Percentiles rank a stretch among this genome's conserved stretches.
phyloP scores from a whole-genome alignment of 1,140 invertebrate species.

The Adoxophyes honmai region DNA sequence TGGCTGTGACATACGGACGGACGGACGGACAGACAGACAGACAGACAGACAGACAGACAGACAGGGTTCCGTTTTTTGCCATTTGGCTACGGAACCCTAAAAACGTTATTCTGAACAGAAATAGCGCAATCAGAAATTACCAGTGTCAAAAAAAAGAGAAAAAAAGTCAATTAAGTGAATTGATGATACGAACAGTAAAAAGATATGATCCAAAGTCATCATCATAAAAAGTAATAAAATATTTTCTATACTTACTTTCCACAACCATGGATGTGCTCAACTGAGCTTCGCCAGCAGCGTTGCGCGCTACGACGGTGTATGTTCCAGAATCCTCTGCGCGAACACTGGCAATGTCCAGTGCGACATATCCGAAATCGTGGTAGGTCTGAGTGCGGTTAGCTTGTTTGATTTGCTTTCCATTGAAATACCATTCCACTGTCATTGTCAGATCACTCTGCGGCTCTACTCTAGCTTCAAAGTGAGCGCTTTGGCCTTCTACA shows the following conservation, averaged over 20 bases:
- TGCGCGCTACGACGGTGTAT: constrained; percentile 93
- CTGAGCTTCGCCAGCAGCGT: constrained; percentile 90
- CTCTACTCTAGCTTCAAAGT: constrained; percentile 96
- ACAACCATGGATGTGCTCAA: constrained; percentile 89
- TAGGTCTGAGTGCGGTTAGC: constrained; percentile 94
- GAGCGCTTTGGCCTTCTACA: constrained; percentile 96
- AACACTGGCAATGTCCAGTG: constrained; percentile 94
- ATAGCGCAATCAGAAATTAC: no score
- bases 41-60: no score
- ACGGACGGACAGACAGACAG: no score
- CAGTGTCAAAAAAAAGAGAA: no score
- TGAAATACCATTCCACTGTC: constrained; percentile 94
- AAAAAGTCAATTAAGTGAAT: no score
- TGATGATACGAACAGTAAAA: no score
- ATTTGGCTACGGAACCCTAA: no score
- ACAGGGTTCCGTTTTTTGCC: no score
- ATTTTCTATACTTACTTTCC: constrained; percentile 84
- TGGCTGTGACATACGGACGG: no score
- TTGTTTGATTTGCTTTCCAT: constrained; percentile 89
- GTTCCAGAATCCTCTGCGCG: constrained; percentile 90
- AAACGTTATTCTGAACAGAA: no score
- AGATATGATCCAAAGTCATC: no score
- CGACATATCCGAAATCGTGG: constrained; percentile 97
- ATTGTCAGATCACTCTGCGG: constrained; percentile 94
- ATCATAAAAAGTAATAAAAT: no score